Percentiles rank a stretch among this genome's conserved stretches.
These are phyloP conservation scores for Morpho helenor DNA, from an alignment of 2,888 invertebrate species.

Conservation along the genomic window DNA sequence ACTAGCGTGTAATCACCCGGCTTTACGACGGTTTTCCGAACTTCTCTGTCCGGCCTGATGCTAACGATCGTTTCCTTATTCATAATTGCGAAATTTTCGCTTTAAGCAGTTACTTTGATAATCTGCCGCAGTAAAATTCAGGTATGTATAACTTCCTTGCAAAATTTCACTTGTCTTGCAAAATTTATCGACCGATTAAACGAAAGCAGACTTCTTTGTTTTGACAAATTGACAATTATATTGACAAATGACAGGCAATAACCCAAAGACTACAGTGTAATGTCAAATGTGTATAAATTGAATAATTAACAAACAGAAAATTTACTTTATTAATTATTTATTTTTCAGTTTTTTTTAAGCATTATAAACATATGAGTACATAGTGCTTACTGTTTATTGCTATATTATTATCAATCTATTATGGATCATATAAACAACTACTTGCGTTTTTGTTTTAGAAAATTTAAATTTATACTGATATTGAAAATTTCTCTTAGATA, in stretches of 20 bases:
- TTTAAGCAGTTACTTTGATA: conserved; percentile 2
- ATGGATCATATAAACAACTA: too few relatives aligned
- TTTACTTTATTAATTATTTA: too few relatives aligned
- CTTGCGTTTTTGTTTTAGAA: too few relatives aligned
- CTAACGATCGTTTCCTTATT: conserved; percentile 45
- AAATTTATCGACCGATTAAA: conserved; percentile 18
- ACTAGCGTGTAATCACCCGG: conserved; percentile 62
- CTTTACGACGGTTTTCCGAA: conserved; percentile 54
- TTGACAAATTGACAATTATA: background rate
- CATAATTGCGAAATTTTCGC: conserved; percentile 36
- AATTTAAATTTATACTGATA: too few relatives aligned
- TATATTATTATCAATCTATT: too few relatives aligned
- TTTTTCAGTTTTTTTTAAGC: too few relatives aligned
- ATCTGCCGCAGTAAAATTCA: background rate
- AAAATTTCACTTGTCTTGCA: conserved; percentile 11
- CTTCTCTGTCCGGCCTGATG: conserved; percentile 53
- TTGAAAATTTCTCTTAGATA: too few relatives aligned
- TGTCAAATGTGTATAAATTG: too few relatives aligned
- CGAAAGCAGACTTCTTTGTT: conserved; percentile 12
- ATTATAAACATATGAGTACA: too few relatives aligned
- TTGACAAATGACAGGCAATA: background rate
- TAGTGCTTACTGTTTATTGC: too few relatives aligned
- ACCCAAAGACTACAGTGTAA: too few relatives aligned
- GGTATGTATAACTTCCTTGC: background rate
- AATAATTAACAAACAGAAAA: too few relatives aligned